Evolutionary conservation across 2,113 vertebrate genomes (phyloP).

Genomic region (Ranitomeya variabilis): DNA sequence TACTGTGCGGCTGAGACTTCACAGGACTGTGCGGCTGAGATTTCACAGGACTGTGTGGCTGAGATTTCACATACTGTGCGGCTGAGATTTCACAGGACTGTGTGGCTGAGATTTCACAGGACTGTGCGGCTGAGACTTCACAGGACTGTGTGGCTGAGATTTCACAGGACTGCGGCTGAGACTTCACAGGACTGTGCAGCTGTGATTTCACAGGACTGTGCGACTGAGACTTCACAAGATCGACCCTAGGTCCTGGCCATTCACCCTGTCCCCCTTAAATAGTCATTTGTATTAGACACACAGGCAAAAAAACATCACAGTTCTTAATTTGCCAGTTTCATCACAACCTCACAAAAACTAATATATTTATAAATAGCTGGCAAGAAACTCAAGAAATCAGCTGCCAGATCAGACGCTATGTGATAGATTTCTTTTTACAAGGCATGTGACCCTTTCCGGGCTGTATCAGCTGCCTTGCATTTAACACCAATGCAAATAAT

Average conservation of each 20-base stretch:
- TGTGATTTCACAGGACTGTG: too few relatives aligned
- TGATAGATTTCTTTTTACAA: conserved; percentile 19
- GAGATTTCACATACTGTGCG: too few relatives aligned
- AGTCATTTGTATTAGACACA: background rate
- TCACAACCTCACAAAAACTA: background rate
- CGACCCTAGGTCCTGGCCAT: background rate
- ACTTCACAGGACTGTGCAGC: too few relatives aligned
- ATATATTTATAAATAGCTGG: conserved; percentile 1
- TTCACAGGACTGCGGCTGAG: background rate
- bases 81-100: too few relatives aligned
- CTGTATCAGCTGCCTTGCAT: background rate
- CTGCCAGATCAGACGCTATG: background rate
- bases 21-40: too few relatives aligned
- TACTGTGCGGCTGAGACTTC: too few relatives aligned
- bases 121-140: background rate
- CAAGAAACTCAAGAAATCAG: background rate
- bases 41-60: too few relatives aligned
- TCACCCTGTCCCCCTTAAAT: background rate
- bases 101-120: too few relatives aligned
- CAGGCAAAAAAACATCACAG: background rate
- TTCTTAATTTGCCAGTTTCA: background rate
- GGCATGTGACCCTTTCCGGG: background rate
- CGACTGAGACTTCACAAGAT: background rate
- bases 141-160: background rate
- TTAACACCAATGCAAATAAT: background rate